A percentile compares a stretch with the other conserved stretches of the same genome.
Conservation (phyloP, 2,797 vertebrate species). For the Tenualosa thibaudeaui region DNA sequence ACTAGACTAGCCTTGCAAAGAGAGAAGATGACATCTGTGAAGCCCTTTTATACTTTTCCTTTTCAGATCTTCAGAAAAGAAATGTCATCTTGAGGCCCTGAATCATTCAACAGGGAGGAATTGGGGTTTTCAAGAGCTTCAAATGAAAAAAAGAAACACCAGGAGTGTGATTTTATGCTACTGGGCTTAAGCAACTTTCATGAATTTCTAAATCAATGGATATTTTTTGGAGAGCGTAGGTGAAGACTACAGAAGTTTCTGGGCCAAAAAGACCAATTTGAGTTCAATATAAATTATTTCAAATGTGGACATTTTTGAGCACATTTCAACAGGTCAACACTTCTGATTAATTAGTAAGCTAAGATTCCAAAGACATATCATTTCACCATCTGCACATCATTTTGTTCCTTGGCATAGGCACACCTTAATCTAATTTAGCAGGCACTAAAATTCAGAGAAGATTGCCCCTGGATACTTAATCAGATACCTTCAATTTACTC, state of each 20-base stretch:
- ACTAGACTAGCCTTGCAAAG: neutral
- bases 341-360: no score
- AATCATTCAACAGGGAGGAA: neutral
- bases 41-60: neutral
- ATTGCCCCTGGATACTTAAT: neutral
- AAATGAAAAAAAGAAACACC: neutral
- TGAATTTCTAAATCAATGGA: neutral
- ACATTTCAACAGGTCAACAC: neutral
- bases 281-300: neutral
- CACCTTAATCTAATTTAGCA: no score
- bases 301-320: neutral
- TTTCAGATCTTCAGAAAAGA: neutral
- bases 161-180: neutral
- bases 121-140: neutral
- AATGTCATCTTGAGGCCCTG: neutral
- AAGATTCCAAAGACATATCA: neutral
- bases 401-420: neutral
- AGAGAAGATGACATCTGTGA: neutral
- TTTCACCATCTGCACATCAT: neutral
- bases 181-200: neutral
- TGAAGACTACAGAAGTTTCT: neutral
- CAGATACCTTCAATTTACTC: neutral
- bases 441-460: neutral
- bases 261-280: neutral
- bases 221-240: neutral